Base-by-base conservation (phyloP, 2,113 vertebrate species). In the Catagonus wagneri region DNA sequence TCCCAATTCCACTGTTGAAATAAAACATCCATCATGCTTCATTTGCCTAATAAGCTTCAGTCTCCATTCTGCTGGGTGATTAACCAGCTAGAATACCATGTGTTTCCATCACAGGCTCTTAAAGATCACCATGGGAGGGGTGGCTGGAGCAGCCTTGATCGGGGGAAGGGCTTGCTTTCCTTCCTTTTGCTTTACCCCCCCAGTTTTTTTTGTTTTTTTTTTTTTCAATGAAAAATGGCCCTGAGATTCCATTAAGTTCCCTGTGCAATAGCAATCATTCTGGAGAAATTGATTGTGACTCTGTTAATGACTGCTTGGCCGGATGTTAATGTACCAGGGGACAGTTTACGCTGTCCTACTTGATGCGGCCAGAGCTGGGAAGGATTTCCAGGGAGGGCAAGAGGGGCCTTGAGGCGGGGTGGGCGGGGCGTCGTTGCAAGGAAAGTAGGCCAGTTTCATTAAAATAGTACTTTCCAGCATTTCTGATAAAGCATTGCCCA, bases 241-340 rank as follows among this genome's bases (percentile, higher is more conserved):
- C 9, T 50, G 61, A 86, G 83, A 84, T 84, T 97, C 93, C 93
- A 95, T 95, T 93, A 96, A 93, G 94, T 88, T 96, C 91, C 83
- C 50, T 52, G 83, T 52, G 74, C 92, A 76, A 74, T 52, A 81
- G 81, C 93, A 80, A 90, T 93, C 95, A 74, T 93, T 72, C 89
- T 89, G 69, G 75, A 89, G 80, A 95, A 97, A 96, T 84, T 91
- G 94, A 94, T 96, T 94, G 96, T 71, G 83, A 96, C 91, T 92
- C 65, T 78, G 75, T 89, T 96, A 95, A 94, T 90, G 97, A 96
- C 93, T 39, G 65, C 89, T 89, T 91, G 95, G 83, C 90, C 14
- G 6, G 79, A 86, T 95, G 94, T 94, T 95, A 94, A 94, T 84
- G 63, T 84, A 93, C 71, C 69, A 29, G 85, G 78, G 83, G 95